phyloP scores from a whole-genome alignment of 2,113 vertebrate genomes.

The Cynopterus brachyotis region DNA sequence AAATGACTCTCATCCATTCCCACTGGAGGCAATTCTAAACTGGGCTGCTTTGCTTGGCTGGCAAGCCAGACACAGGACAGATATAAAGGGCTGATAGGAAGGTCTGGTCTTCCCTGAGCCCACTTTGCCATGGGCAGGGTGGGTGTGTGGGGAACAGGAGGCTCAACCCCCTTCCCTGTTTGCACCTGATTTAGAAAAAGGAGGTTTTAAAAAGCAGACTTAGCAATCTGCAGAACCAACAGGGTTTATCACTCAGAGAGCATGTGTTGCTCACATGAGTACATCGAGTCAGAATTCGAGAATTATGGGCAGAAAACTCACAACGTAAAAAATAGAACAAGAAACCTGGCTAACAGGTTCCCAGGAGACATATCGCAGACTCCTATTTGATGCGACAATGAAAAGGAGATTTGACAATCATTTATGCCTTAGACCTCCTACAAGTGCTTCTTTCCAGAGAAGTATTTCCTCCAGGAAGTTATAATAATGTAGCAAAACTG shows the following conservation, averaged over 20 bases:
- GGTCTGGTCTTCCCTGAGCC: neutral
- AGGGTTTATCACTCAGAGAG: neutral
- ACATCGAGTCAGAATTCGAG: neutral
- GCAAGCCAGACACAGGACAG: neutral
- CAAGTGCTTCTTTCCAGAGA: neutral
- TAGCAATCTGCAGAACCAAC: neutral
- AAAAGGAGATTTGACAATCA: neutral
- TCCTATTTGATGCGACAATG: rapidly evolving
- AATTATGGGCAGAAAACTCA: neutral
- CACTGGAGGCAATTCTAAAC: neutral
- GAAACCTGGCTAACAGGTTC: neutral
- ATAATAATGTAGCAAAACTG: neutral
- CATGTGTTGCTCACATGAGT: neutral
- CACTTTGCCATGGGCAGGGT: neutral
- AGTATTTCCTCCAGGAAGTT: neutral
- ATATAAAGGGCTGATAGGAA: rapidly evolving
- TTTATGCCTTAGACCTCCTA: neutral
- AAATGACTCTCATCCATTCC: neutral
- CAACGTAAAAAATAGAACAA: neutral
- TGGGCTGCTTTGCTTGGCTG: neutral
- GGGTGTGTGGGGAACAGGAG: too few relatives aligned
- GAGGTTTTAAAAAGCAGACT: neutral
- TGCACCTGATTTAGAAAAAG: neutral
- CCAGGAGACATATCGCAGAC: neutral
- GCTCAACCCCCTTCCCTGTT: neutral